Conservation (phyloP, 2,113 vertebrate genomes). For the Pogona vitticeps region DNA sequence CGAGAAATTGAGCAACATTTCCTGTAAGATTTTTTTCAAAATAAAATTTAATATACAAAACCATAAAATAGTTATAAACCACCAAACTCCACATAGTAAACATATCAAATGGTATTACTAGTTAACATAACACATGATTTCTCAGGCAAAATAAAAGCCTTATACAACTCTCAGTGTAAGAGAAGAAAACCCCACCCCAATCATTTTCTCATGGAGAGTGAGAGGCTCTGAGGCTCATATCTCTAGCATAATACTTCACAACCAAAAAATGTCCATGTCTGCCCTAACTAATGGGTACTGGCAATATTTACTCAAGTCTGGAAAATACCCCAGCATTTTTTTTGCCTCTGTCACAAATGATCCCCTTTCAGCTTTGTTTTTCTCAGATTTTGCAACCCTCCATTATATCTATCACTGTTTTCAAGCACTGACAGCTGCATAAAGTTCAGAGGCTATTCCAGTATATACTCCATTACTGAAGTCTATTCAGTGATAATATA, state of each 20-base stretch:
- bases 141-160: no score
- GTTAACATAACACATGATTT: no score
- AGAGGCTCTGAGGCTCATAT: no score
- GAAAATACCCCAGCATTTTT: constrained; percentile 7
- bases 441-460: neutral
- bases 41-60: no score
- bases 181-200: no score
- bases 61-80: no score
- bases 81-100: no score
- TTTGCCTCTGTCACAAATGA: neutral
- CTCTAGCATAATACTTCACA: neutral
- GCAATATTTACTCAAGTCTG: neutral
- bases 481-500: neutral
- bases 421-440: neutral
- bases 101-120: no score
- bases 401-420: neutral
- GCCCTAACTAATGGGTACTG: constrained; percentile 1
- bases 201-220: no score
- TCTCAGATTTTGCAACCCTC: neutral
- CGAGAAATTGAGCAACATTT: no score
- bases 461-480: neutral
- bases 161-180: no score
- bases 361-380: neutral
- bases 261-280: neutral
- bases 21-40: no score